phyloP scores from a whole-genome alignment of 53 echinoderm and acorn worm species.

The Patiria pectinifera region DNA sequence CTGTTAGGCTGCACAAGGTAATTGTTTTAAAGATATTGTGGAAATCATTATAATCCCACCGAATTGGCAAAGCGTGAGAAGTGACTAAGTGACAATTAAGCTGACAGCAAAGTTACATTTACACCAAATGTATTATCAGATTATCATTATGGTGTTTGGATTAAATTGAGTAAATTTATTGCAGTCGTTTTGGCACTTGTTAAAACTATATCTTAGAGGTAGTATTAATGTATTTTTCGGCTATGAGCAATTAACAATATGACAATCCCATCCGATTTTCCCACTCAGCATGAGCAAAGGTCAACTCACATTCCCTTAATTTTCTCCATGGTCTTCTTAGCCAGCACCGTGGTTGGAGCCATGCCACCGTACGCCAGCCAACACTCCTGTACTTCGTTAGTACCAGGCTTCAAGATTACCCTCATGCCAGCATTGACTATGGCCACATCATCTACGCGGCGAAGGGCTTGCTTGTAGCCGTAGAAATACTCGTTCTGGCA shows the following conservation, averaged over 20 bases:
- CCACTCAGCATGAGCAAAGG: neutral
- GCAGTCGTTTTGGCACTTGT: too few relatives aligned
- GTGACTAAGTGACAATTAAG: too few relatives aligned
- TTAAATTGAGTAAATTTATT: too few relatives aligned
- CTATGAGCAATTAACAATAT: neutral
- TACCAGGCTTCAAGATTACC: constrained; percentile 60
- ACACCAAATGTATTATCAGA: too few relatives aligned
- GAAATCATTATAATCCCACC: too few relatives aligned
- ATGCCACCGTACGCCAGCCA: constrained; percentile 79
- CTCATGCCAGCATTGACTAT: constrained; percentile 79
- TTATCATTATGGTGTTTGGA: too few relatives aligned
- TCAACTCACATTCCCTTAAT: constrained; percentile 74
- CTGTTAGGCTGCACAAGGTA: too few relatives aligned
- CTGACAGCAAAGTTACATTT: too few relatives aligned
- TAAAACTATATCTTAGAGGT: too few relatives aligned
- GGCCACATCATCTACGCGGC: constrained; percentile 67
- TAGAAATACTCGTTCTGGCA: constrained; percentile 71
- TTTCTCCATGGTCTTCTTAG: constrained; percentile 67
- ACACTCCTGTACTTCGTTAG: constrained; percentile 61
- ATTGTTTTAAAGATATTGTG: too few relatives aligned
- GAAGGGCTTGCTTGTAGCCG: constrained; percentile 73
- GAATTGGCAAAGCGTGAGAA: too few relatives aligned
- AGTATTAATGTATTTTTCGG: too few relatives aligned
- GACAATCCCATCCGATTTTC: neutral
- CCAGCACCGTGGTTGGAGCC: constrained; percentile 82